Base-by-base conservation (phyloP, 2,797 vertebrate genomes). In the Sebastes hopkinsi region DNA sequence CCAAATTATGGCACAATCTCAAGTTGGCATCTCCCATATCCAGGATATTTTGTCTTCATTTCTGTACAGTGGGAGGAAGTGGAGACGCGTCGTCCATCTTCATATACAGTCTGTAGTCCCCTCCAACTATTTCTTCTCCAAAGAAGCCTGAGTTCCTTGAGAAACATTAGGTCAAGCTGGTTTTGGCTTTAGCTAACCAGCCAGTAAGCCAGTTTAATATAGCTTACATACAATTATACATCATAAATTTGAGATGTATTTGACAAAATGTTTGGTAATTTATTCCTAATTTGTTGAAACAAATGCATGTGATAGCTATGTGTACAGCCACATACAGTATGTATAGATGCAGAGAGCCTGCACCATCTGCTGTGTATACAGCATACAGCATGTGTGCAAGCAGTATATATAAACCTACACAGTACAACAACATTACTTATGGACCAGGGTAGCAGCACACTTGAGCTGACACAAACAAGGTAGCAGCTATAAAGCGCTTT, bases 401-500 rank as follows among this genome's bases (percentile, higher is more conserved):
- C 27, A 54, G 36, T 54, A 52, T 8, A 23, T 56, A 67, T 58
- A 75, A 50, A 79, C 18, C 56, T 27, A 46, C 46, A 54, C 18
- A 55, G 25, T 3, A 27, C 46, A 62, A 66, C 29, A 32, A 67
- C 69, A 71, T 72, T 32, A n/a, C 56, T 78, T 36, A 79, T 38
- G 8, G 66, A 74, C 46, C 46, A 0, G 25, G 59, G 64, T 5
- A 14, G 60, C 69, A 16, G 65, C 72, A 32, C 30, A 46, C 55
- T 62, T 16, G 13, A 55, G 52, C 66, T 8, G 68, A 81, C 68
- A 62, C 64, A 69, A 75, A 83, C 60, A 64, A 72, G 69, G 73
- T 8, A 68, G 83, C 69, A 5, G 75, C 61, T 54, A 75, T 81
- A 79, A 80, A 89, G 75, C 9, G 13, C 27, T 87, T 85, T 71